Evolutionary conservation across 2,797 vertebrate genomes (phyloP), one percentile per base, ranked within the genome.

Genomic region (Urophycis tenuis): DNA sequence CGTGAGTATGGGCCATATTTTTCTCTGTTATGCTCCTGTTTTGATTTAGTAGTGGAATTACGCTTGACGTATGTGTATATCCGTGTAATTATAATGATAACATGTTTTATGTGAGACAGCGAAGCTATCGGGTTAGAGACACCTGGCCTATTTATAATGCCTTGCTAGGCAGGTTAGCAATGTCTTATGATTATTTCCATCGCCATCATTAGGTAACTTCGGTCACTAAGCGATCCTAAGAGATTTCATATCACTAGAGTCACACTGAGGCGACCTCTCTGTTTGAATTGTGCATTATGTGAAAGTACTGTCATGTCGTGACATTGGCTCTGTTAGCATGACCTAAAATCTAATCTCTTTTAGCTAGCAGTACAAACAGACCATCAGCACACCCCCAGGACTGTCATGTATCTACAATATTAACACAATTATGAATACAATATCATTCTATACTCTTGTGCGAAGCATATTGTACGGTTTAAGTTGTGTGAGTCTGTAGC

Each of bases 321-420:
- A 89, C 89, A 87, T 89, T 88, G 85, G 29, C n/a, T 75, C 74
- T 19, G 39, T 71, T 81, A 81, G 80, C 49, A 71, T 71, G 30
- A 71, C 69, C 31, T 71, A 33, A 71, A 33, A 14, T 71, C 9
- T 29, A 29, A 67, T 71, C 17, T 71, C 30, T 71, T 5, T 67
- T 11, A 67, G 60, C 60, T 67, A 67, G 60, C 60, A 67, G 60
- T 14, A 29, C 60, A 25, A 25, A 67, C 60, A 25, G n/a, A 67
- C 12, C 25, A 25, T 49, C n/a, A 29, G 1, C n/a, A 67, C 25
- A 29, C 10, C 25, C 60, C n/a, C 49, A 5, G 8, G 53, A n/a
- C 2, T 67, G n/a, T 11, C 3, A 67, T 67, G 9, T 12, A 29
- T 67, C 9, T 67, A 29, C 25, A 67, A 10, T 11, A 29, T 29